Percentiles rank a stretch among this genome's conserved stretches.
phyloP scores from a whole-genome alignment of 2,113 vertebrate genomes.

The Psettodes erumei region DNA sequence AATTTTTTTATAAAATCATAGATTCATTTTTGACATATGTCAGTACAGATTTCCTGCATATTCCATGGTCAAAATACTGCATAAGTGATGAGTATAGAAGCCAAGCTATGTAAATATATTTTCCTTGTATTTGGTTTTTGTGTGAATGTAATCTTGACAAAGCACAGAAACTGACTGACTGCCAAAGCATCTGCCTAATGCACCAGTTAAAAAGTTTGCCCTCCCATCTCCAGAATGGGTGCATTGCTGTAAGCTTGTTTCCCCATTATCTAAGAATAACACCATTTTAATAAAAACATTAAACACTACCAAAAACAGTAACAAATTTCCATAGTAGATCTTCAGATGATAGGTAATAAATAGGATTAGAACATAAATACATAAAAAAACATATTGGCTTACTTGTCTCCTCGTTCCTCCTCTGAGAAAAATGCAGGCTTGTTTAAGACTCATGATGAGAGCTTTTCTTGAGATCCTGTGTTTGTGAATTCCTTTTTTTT shows the following conservation, averaged over 20 bases:
- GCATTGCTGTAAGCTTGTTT: background rate
- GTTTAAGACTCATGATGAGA: conserved; percentile 82
- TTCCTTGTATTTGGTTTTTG: background rate
- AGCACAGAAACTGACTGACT: background rate
- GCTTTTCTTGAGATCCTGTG: conserved; percentile 12
- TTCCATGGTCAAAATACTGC: background rate
- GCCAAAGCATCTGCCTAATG: background rate
- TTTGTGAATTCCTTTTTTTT: conserved; percentile 7
- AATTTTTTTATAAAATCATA: too few species aligned
- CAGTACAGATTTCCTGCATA: background rate
- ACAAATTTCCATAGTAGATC: background rate
- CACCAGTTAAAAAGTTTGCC: conserved; percentile 23
- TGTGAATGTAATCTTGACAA: background rate
- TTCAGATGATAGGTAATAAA: background rate
- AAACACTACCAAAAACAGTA: background rate
- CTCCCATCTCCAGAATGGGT: background rate
- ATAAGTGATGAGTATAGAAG: background rate
- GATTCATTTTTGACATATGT: background rate
- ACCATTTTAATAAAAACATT: background rate
- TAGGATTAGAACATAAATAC: background rate
- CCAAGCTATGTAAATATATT: background rate
- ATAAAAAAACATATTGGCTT: conserved; percentile 53
- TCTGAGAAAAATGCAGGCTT: conserved; percentile 89
- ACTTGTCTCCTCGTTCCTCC: conserved; percentile 85
- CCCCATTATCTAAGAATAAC: background rate